phyloP scores from a whole-genome alignment of 2,888 invertebrate species.

The Hoplodrina blanda region DNA sequence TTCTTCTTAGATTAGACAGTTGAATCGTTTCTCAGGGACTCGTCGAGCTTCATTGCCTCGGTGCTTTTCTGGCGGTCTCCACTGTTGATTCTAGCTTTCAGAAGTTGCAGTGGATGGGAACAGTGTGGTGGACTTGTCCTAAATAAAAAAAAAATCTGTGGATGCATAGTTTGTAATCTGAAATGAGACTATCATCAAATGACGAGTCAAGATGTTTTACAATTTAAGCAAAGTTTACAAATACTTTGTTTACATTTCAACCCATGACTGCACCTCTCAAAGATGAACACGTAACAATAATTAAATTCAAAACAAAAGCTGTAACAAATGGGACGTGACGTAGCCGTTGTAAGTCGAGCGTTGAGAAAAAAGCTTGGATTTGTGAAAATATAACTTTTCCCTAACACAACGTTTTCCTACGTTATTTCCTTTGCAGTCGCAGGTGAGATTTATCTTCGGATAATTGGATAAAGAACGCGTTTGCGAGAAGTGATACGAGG shows the following conservation, averaged over 20 bases:
- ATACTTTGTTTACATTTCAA: conserved; percentile 24
- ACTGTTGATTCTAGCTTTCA: too few species aligned
- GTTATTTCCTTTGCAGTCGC: conserved; percentile 87
- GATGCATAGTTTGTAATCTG: background rate
- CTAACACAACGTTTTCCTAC: conserved; percentile 81
- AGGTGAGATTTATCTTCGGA: conserved; percentile 91
- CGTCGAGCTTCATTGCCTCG: too few species aligned
- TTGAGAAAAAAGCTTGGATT: conserved; percentile 78
- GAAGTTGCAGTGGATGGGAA: too few species aligned
- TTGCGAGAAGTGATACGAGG: conserved; percentile 88
- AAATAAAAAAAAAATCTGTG: background rate
- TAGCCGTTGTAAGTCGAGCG: conserved; percentile 77
- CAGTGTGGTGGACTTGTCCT: too few species aligned
- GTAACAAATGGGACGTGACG: conserved; percentile 71
- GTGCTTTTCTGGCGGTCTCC: too few species aligned
- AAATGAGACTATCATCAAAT: too few species aligned
- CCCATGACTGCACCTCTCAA: conserved; percentile 19
- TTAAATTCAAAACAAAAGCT: conserved; percentile 70
- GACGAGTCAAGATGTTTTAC: background rate
- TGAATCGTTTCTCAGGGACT: too few species aligned
- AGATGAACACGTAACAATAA: conserved; percentile 57
- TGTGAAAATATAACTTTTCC: conserved; percentile 83
- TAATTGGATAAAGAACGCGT: conserved; percentile 91
- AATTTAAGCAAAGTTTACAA: conserved; percentile 12
- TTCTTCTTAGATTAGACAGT: too few species aligned